Evolutionary conservation across 2,797 vertebrate species (phyloP), one percentile per base, ranked within the genome.

Genomic region (Avahi laniger): DNA sequence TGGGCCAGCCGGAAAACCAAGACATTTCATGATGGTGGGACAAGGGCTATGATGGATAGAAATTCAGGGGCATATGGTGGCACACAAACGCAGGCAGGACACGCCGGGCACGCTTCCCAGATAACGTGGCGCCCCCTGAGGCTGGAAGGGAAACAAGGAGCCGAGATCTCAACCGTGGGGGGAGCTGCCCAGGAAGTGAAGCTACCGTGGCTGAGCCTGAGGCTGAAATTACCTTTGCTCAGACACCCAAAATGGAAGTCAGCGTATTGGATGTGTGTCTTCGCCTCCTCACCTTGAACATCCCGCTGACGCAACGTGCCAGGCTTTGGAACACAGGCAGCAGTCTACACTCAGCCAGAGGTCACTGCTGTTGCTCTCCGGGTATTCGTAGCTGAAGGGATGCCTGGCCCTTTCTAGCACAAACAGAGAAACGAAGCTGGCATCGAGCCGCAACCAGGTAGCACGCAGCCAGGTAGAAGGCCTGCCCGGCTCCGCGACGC

Each of bases 351-450:
- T 70, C 84, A 79, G 54, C 67, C 33, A 84, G 72, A 91, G 41
- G 13, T 91, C 57, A 73, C 50, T 9, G 2, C 12, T n/a, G 35
- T 38, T 35, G 24, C 20, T 50, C 83, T 85, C 86, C 0, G 13
- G 65, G 88, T 35, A 85, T 1, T 1, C 91, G 17, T 7, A 73
- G 8, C 46, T 2, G 30, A 84, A 85, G 80, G 73, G 33, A 63
- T 30, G 75, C 0, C 2, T 1, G 0, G 87, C 83, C 87, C 61
- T 89, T 96, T 93, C 91, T 94, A 61, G n/a, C 3, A 61, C 79
- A 88, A 94, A 95, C 38, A 84, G 43, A 18, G 14, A 41, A 73
- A 79, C 41, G 12, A 80, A 81, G 93, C 75, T 80, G 92, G 81
- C 81, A 78, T 11, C 4, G 46, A 94, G 94, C 86, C 0, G n/a